Conservation (phyloP, 2,113 vertebrate genomes). For the Eptesicus fuscus region DNA sequence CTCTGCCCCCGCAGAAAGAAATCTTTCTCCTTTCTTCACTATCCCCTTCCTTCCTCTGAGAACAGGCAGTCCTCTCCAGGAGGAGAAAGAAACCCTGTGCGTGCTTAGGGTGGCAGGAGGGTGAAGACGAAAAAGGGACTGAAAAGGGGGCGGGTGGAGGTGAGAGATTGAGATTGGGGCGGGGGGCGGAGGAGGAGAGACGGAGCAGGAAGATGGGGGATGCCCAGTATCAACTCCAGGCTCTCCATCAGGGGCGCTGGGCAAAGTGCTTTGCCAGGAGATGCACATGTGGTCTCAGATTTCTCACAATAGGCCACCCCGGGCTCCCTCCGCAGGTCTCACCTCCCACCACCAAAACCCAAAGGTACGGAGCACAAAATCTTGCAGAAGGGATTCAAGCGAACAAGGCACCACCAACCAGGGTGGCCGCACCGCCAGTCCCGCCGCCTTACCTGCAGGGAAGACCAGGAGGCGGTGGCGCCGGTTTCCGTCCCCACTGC, state of each 20-base stretch:
- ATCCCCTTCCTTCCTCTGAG: not conserved
- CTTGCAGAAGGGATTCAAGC: not conserved
- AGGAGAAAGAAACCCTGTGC: slow-evolving; percentile 63
- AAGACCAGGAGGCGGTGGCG: slow-evolving; percentile 45
- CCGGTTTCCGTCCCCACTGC: slow-evolving; percentile 55
- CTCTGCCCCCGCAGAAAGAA: not conserved
- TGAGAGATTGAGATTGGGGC: not conserved
- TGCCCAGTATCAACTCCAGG: slow-evolving; percentile 61
- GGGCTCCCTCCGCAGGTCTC: slow-evolving; percentile 43
- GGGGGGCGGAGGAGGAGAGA: slow-evolving; percentile 7
- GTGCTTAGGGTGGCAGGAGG: slow-evolving; percentile 58
- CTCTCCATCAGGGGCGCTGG: slow-evolving; percentile 32
- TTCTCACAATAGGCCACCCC: slow-evolving; percentile 62
- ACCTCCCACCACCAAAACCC: not conserved
- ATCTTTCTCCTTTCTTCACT: slow-evolving; percentile 22
- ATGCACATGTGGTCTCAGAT: slow-evolving; percentile 62
- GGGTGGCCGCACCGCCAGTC: slow-evolving; percentile 42
- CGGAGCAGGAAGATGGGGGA: slow-evolving; percentile 63
- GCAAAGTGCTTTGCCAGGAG: slow-evolving; percentile 53
- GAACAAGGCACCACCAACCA: not conserved
- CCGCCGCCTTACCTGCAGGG: slow-evolving; percentile 78
- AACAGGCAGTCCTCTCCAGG: slow-evolving; percentile 13
- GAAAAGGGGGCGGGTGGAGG: not conserved
- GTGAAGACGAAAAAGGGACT: not conserved
- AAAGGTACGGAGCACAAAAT: not conserved